A percentile compares a stretch with the other conserved stretches of the same genome.
phyloP scores from a whole-genome alignment of 2,113 vertebrate genomes.

The Echinops telfairi region DNA sequence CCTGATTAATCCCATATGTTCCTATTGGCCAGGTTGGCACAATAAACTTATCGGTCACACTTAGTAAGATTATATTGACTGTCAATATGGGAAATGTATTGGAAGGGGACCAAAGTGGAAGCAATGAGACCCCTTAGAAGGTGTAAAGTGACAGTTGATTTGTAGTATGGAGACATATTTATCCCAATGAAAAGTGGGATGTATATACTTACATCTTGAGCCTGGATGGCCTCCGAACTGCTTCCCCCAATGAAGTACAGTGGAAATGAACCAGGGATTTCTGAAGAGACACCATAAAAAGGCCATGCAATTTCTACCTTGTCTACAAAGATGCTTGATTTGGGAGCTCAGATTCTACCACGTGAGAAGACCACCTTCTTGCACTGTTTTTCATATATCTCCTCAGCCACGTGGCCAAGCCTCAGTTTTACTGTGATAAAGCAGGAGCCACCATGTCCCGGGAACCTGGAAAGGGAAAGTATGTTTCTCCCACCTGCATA shows the following conservation, averaged over 20 bases:
- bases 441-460: not conserved
- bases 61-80: conserved; percentile 47
- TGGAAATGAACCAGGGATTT: not conserved
- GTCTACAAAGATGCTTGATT: not conserved
- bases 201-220: not conserved
- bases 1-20: no score
- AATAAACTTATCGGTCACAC: no score
- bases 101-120: conserved; percentile 11
- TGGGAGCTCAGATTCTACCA: not conserved
- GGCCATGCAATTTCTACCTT: not conserved
- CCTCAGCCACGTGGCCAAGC: not conserved
- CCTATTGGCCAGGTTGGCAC: no score
- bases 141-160: not conserved
- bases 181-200: not conserved
- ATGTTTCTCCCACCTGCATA: not conserved
- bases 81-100: conserved; percentile 27
- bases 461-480: conserved; percentile 10
- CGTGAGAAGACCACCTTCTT: not conserved
- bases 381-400: conserved; percentile 42
- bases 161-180: not conserved
- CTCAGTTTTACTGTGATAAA: not conserved
- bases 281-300: not conserved
- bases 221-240: not conserved
- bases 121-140: conserved; percentile 1
- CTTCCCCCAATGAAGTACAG: not conserved